Evolutionary conservation across 2,888 invertebrate genomes (phyloP).

Genomic region (Gari tellinella): DNA sequence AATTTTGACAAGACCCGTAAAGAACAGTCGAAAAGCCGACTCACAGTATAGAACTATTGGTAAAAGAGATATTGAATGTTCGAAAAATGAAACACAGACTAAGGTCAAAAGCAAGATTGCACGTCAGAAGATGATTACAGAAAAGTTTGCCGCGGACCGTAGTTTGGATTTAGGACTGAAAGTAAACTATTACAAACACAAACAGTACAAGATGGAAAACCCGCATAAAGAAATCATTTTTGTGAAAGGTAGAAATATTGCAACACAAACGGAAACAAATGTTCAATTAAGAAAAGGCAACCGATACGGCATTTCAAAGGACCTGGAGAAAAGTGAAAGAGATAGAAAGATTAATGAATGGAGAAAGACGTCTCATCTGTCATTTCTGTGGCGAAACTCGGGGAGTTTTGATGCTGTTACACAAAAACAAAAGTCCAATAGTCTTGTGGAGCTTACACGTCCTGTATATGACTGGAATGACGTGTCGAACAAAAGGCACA

Average conservation of each 20-base stretch:
- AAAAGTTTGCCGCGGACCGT: slow-evolving; percentile 44
- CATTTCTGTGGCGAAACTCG: slow-evolving; percentile 64
- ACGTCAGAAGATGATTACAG: slow-evolving; percentile 12
- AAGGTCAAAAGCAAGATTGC: no score
- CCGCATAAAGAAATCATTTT: no score
- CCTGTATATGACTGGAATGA: slow-evolving; percentile 54
- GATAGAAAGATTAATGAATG: slow-evolving; percentile 67
- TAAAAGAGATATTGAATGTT: not conserved
- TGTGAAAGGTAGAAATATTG: not conserved
- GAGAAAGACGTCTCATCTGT: slow-evolving; percentile 67
- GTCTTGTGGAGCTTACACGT: slow-evolving; percentile 71
- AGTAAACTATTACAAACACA: slow-evolving; percentile 16
- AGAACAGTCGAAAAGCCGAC: not conserved
- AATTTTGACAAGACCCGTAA: not conserved
- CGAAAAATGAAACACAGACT: not conserved
- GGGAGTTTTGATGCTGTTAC: slow-evolving; percentile 53
- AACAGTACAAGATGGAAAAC: no score
- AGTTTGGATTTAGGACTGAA: slow-evolving; percentile 47
- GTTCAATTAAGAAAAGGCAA: slow-evolving; percentile 12
- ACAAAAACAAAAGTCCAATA: slow-evolving; percentile 70
- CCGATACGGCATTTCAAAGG: slow-evolving; percentile 23
- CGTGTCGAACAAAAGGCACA: slow-evolving; percentile 63
- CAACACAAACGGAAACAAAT: slow-evolving; percentile 43
- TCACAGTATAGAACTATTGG: not conserved
- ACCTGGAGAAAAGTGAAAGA: slow-evolving; percentile 41